Percentiles rank a stretch among this genome's conserved stretches.
phyloP scores from a whole-genome alignment of 1,140 invertebrate species.

The Drosophila erecta region DNA sequence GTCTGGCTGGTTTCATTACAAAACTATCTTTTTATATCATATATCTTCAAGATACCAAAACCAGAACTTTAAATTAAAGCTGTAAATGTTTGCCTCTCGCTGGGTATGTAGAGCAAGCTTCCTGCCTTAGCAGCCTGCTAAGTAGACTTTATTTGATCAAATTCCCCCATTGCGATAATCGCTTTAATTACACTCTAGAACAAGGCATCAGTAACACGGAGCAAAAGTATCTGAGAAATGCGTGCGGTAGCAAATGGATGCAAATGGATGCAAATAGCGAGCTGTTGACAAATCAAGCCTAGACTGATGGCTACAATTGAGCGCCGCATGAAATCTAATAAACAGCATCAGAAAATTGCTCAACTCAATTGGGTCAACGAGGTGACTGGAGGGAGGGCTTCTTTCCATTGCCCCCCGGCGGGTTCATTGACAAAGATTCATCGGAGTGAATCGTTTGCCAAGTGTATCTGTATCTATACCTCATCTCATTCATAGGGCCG shows the following conservation, averaged over 20 bases:
- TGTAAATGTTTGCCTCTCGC: constrained; percentile 4
- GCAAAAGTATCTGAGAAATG: constrained; percentile 34
- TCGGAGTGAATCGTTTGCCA: constrained; percentile 6
- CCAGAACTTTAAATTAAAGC: not conserved
- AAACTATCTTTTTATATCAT: no score
- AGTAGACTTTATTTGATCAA: constrained; percentile 66
- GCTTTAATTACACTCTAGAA: constrained; percentile 72
- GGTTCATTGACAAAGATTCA: constrained; percentile 42
- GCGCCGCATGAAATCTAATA: constrained; percentile 72
- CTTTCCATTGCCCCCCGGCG: constrained; percentile 12
- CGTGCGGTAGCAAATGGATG: constrained; percentile 22
- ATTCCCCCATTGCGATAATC: constrained; percentile 55
- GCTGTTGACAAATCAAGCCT: constrained; percentile 58
- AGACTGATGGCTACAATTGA: constrained; percentile 59
- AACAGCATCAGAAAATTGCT: constrained; percentile 66
- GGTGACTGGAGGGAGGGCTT: constrained; percentile 27
- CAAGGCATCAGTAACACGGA: constrained; percentile 45
- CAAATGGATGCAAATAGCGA: constrained; percentile 34
- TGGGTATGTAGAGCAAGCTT: constrained; percentile 55
- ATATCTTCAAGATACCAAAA: not conserved
- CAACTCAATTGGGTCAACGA: constrained; percentile 71
- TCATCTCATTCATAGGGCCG: constrained; percentile 16
- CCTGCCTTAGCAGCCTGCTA: constrained; percentile 42
- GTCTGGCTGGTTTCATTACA: no score
- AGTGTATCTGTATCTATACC: constrained; percentile 4